phyloP scores from a whole-genome alignment of 2,797 vertebrate species.

The Linurgus olivaceus region DNA sequence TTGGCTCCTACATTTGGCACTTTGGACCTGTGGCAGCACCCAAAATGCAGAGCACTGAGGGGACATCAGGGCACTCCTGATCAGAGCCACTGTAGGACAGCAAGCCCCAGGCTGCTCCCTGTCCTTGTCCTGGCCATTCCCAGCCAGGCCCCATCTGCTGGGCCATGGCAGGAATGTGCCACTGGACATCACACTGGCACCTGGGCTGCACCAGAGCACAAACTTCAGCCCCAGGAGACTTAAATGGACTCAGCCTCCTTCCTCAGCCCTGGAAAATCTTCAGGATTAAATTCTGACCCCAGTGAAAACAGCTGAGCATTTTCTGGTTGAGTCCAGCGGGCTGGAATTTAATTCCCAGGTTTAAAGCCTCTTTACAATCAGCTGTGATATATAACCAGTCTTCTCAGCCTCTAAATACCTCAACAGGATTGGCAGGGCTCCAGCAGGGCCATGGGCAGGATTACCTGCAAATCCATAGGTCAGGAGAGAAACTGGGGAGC shows the following conservation, averaged over 20 bases:
- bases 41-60: accelerated
- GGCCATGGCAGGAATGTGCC: neutral
- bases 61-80: no score
- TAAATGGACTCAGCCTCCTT: neutral
- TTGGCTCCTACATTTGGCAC: neutral
- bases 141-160: neutral
- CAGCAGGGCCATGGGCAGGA: neutral
- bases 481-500: neutral
- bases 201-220: neutral
- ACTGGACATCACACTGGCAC: neutral
- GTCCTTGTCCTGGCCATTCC: neutral
- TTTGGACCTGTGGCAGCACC: neutral
- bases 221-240: neutral
- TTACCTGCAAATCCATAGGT: neutral
- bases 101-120: accelerated
- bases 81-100: neutral
- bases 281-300: neutral
- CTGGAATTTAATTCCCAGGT: neutral
- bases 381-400: neutral
- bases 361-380: neutral
- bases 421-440: neutral
- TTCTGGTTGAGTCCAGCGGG: neutral
- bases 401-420: neutral
- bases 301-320: neutral
- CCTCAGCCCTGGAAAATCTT: neutral